phyloP scores from a whole-genome alignment of 2,888 invertebrate genomes.

The Cantharis lateralis region DNA sequence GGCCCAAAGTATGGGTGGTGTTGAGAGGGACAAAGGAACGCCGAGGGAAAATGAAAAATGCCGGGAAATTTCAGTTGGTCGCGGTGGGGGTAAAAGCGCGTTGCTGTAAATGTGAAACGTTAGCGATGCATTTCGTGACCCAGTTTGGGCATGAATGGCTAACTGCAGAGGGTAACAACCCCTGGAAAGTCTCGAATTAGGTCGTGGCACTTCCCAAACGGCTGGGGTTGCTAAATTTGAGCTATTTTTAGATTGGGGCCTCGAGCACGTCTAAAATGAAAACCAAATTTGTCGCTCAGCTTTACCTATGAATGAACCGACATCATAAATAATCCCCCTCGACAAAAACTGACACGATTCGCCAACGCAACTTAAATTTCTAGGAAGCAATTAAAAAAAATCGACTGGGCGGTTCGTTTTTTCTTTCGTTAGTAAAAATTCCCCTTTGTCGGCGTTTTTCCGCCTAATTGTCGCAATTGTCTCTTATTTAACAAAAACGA shows the following conservation, averaged over 20 bases:
- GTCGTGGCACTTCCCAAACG: constrained; percentile 43
- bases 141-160: constrained; percentile 50
- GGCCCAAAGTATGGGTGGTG: constrained; percentile 30
- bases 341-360: neutral
- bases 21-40: constrained; percentile 26
- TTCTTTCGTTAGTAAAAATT: neutral
- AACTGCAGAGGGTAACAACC: constrained; percentile 53
- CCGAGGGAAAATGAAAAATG: constrained; percentile 31
- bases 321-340: neutral
- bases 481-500: neutral
- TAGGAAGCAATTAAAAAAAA: neutral
- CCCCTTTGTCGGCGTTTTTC: neutral
- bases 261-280: constrained; percentile 21
- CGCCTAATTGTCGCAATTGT: neutral
- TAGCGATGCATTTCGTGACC: constrained; percentile 50
- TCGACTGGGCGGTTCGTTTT: neutral
- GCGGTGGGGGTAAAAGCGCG: constrained; percentile 34
- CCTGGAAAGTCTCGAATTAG: constrained; percentile 50
- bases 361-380: neutral
- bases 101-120: constrained; percentile 32
- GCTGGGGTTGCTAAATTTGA: constrained; percentile 32
- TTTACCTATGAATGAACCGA: neutral
- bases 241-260: constrained; percentile 35
- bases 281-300: constrained; percentile 2
- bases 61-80: constrained; percentile 30